A percentile compares a stretch with the other conserved stretches of the same genome.
phyloP scores from a whole-genome alignment of 2,888 invertebrate genomes.

The Chaitophorus viminalis region DNA sequence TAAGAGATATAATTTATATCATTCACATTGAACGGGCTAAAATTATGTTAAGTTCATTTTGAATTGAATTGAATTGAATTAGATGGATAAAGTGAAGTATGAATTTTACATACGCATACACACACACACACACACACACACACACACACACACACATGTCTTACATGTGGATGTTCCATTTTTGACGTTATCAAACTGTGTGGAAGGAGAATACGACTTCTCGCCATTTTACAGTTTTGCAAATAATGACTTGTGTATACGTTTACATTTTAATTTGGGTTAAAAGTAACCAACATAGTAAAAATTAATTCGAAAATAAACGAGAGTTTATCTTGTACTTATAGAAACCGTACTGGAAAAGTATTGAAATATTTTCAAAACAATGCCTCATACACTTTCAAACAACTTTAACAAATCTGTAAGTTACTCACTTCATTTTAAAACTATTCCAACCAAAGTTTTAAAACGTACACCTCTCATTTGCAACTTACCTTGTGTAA shows the following conservation, averaged over 20 bases:
- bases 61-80: too few species aligned
- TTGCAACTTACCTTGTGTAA: not conserved
- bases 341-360: not conserved
- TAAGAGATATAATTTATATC: too few species aligned
- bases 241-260: not conserved
- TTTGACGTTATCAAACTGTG: not conserved
- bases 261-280: not conserved
- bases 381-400: not conserved
- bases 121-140: too few species aligned
- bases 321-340: not conserved
- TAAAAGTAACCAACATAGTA: not conserved
- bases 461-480: not conserved
- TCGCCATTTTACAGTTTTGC: not conserved
- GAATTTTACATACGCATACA: too few species aligned
- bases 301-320: not conserved
- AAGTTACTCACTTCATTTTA: not conserved
- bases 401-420: not conserved
- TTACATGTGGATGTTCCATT: not conserved
- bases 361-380: not conserved
- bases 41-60: too few species aligned
- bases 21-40: too few species aligned
- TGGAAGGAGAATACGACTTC: not conserved
- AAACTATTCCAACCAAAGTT: not conserved
- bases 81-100: too few species aligned
- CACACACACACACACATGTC: too few species aligned